phyloP scores from a whole-genome alignment of 1,140 invertebrate species.

The Thaumetopoea pityocampa region DNA sequence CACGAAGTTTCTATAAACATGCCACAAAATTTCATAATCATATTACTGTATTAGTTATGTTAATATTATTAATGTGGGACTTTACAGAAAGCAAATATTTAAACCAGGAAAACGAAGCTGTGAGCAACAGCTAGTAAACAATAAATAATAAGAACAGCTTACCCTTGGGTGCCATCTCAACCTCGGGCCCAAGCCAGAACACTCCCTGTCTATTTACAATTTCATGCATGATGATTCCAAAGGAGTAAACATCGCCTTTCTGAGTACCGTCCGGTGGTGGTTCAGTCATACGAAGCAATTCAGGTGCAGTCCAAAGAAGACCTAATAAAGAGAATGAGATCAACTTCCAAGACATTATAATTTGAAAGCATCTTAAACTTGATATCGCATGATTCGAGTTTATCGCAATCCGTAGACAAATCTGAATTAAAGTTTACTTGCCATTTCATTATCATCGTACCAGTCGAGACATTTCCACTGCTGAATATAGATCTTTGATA shows the following conservation, averaged over 20 bases:
- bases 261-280: slow-evolving; percentile 86
- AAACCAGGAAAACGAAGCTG: background rate
- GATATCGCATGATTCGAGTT: no score
- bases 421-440: no score
- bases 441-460: no score
- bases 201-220: slow-evolving; percentile 91
- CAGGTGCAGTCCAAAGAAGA: slow-evolving; percentile 95
- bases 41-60: no score
- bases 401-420: no score
- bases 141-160: background rate
- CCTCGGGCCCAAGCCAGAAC: slow-evolving; percentile 85
- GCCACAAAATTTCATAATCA: no score
- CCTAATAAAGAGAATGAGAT: slow-evolving; percentile 77
- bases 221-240: slow-evolving; percentile 96
- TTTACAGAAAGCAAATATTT: background rate
- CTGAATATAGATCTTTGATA: no score
- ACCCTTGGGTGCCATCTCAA: slow-evolving; percentile 82
- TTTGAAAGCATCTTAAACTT: no score
- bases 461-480: no score
- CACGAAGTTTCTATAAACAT: no score
- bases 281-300: slow-evolving; percentile 85
- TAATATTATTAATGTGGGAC: background rate
- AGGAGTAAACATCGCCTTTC: slow-evolving; percentile 96
- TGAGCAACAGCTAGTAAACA: background rate
- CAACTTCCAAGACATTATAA: no score